phyloP scores from a whole-genome alignment of 1,140 invertebrate genomes.

The Venustaconcha ellipsiformis region DNA sequence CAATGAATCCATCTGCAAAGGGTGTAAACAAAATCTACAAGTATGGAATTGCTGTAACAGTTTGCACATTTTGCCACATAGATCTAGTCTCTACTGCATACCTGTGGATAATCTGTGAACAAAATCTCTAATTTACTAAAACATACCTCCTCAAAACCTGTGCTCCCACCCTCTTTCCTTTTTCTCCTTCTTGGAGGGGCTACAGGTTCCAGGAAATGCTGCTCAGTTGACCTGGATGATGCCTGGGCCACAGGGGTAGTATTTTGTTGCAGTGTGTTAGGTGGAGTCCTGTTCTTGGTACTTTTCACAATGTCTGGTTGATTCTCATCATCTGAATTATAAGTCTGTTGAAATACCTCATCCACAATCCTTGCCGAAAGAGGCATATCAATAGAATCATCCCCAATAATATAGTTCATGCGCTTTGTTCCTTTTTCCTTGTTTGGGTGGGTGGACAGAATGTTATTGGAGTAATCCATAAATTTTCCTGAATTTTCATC shows the following conservation, averaged over 20 bases:
- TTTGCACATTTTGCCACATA: too few relatives aligned
- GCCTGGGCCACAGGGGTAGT: conserved; percentile 87
- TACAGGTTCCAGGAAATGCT: conserved; percentile 28
- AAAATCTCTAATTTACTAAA: too few relatives aligned
- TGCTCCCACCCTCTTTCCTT: conserved; percentile 22
- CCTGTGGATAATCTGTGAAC: too few relatives aligned
- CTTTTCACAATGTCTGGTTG: conserved; percentile 95
- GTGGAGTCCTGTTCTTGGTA: conserved; percentile 77
- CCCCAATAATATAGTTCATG: conserved; percentile 19
- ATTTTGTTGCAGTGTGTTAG: conserved; percentile 57
- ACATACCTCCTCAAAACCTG: too few relatives aligned
- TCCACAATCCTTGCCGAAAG: neutral
- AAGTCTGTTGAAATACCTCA: conserved; percentile 30
- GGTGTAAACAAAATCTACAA: too few relatives aligned
- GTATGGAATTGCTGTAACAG: too few relatives aligned
- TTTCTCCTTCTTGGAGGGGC: conserved; percentile 36
- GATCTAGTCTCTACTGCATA: too few relatives aligned
- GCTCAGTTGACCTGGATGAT: neutral
- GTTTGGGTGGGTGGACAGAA: conserved; percentile 44
- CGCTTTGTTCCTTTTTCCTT: conserved; percentile 50
- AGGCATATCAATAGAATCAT: neutral
- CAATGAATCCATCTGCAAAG: too few relatives aligned
- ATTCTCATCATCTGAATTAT: conserved; percentile 39
- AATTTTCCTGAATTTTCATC: conserved; percentile 14
- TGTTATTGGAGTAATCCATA: conserved; percentile 34